Evolutionary conservation across 1,140 invertebrate species (phyloP).

Genomic region (Bombus fervidus): DNA sequence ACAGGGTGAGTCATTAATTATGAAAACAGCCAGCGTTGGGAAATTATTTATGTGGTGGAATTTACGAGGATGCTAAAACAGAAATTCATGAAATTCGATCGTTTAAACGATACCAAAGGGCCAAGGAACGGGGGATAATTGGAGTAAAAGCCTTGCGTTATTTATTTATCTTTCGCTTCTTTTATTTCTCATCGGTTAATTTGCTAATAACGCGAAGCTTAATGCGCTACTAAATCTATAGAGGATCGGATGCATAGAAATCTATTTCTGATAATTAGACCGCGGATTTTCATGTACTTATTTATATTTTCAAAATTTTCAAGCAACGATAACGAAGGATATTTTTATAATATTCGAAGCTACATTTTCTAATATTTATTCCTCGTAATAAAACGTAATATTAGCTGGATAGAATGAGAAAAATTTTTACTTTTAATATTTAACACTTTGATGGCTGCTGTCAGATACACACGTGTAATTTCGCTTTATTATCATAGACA

Average conservation of each 20-base stretch:
- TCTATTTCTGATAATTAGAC: not conserved
- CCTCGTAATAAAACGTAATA: too few species aligned
- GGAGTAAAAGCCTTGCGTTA: not conserved
- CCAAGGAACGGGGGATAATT: not conserved
- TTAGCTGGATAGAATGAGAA: too few species aligned
- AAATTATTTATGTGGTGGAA: conserved; percentile 36
- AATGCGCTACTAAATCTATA: not conserved
- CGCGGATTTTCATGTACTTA: not conserved
- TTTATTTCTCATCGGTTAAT: not conserved
- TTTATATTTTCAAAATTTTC: not conserved
- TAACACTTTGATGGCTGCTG: too few species aligned
- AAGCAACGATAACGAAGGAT: too few species aligned
- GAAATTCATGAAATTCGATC: conserved; percentile 25
- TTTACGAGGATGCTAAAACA: conserved; percentile 5
- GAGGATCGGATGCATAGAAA: not conserved
- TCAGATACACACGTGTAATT: too few species aligned
- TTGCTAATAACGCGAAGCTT: not conserved
- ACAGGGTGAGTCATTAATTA: conserved; percentile 36
- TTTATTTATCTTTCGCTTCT: not conserved
- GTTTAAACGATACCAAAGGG: not conserved
- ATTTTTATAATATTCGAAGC: too few species aligned
- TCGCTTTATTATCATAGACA: too few species aligned
- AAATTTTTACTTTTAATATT: too few species aligned
- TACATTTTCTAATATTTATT: too few species aligned
- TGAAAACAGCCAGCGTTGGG: not conserved